These are phyloP conservation scores for Mus spretus DNA, from an alignment of 2,797 vertebrate genomes.

Conservation along the genomic window DNA sequence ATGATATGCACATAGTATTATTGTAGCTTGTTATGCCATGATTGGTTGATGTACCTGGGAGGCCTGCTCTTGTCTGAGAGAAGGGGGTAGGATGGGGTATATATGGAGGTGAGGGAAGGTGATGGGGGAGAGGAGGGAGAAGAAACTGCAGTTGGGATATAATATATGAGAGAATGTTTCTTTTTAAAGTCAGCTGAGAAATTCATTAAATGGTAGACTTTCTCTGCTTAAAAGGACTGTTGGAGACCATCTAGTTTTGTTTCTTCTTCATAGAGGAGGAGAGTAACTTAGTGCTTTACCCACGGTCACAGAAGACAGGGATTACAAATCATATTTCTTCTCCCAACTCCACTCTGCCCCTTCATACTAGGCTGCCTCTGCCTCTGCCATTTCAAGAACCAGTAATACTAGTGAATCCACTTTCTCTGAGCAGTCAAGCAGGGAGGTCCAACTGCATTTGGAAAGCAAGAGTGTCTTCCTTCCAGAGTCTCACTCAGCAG, in stretches of 20 bases:
- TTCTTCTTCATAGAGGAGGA: background rate
- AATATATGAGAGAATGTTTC: background rate
- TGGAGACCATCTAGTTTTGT: background rate
- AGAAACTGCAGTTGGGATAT: background rate
- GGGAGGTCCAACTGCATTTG: background rate
- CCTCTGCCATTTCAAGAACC: background rate
- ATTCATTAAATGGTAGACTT: background rate
- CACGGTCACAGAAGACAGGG: background rate
- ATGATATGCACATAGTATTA: background rate
- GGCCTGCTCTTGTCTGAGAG: background rate
- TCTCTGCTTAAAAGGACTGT: background rate
- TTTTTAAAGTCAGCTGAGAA: background rate
- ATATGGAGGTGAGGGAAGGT: background rate
- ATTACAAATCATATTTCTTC: background rate
- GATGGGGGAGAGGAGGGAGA: background rate
- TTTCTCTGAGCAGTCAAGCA: background rate
- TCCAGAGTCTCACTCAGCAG: background rate
- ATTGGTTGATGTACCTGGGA: background rate
- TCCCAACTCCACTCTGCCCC: background rate
- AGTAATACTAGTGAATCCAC: background rate
- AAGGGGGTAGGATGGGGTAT: too few species aligned
- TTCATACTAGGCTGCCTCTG: background rate
- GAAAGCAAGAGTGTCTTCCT: constrained; percentile 30
- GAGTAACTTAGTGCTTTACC: background rate
- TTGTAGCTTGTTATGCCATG: background rate